Conservation (phyloP, 2,113 vertebrate species). For the Manacus vitellinus region DNA sequence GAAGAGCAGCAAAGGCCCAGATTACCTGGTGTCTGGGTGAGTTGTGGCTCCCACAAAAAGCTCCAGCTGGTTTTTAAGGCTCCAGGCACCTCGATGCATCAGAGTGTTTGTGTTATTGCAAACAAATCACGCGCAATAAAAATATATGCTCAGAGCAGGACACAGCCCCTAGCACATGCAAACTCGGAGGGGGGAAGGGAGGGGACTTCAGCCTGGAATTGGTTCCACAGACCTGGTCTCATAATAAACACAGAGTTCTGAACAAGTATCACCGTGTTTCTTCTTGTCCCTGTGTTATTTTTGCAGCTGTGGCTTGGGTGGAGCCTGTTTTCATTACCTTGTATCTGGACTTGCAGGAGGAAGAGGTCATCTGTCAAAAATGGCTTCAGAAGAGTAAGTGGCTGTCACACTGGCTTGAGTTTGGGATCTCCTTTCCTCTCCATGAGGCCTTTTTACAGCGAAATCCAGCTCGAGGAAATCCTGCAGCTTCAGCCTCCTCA, state of each 20-base stretch:
- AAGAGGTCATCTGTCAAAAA: neutral
- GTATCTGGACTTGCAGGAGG: neutral
- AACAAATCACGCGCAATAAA: neutral
- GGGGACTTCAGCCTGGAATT: neutral
- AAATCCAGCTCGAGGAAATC: neutral
- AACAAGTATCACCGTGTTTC: accelerated
- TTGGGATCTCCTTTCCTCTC: neutral
- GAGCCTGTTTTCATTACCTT: neutral
- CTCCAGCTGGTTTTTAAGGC: neutral
- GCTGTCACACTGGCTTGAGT: neutral
- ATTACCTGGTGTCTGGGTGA: neutral
- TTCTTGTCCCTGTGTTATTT: neutral
- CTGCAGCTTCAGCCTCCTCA: neutral
- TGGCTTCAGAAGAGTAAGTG: neutral
- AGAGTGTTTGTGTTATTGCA: neutral
- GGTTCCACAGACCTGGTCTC: neutral
- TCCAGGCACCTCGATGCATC: accelerated
- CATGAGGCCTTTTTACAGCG: neutral
- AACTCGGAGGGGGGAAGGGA: neutral
- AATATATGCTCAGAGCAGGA: neutral
- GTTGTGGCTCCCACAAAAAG: neutral
- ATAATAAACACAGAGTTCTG: neutral
- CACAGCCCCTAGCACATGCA: neutral
- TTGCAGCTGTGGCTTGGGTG: neutral
- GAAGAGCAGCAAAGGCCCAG: neutral